A percentile compares a stretch with the other conserved stretches of the same genome.
Conservation (phyloP, 2,113 vertebrate genomes). For the Furnarius figulus region DNA sequence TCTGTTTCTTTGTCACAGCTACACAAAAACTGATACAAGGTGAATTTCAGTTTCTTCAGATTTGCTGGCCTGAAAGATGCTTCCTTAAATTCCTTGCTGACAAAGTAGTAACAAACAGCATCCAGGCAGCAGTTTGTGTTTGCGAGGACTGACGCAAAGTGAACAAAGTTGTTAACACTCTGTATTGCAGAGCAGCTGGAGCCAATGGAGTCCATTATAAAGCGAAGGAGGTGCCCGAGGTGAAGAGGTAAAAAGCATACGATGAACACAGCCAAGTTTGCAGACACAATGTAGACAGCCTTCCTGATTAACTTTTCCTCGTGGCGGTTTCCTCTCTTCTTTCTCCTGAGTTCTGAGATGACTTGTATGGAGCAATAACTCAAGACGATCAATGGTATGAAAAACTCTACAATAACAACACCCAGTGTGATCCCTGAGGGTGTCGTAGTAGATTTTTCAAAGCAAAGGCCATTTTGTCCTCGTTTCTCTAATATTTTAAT, state of each 20-base stretch:
- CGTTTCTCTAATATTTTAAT: neutral
- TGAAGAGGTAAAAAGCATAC: slow-evolving; percentile 68
- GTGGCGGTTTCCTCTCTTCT: neutral
- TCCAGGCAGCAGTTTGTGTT: slow-evolving; percentile 72
- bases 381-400: slow-evolving; percentile 37
- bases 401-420: slow-evolving; percentile 6
- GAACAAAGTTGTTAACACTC: slow-evolving; percentile 2
- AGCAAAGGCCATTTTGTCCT: neutral
- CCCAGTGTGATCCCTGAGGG: neutral
- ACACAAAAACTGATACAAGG: neutral
- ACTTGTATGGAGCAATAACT: slow-evolving; percentile 56
- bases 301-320: neutral
- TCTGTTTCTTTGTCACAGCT: neutral
- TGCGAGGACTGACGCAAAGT: neutral
- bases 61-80: neutral
- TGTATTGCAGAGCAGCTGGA: neutral
- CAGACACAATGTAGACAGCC: slow-evolving; percentile 42
- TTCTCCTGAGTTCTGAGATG: slow-evolving; percentile 35
- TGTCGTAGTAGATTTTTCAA: neutral
- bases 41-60: neutral
- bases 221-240: slow-evolving; percentile 38
- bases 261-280: slow-evolving; percentile 63
- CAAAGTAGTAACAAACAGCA: slow-evolving; percentile 69
- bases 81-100: slow-evolving; percentile 62
- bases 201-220: neutral